Percentiles rank a stretch among this genome's conserved stretches.
Evolutionary conservation across 2,888 invertebrate genomes (phyloP).

Genomic region (Apamea crenata): DNA sequence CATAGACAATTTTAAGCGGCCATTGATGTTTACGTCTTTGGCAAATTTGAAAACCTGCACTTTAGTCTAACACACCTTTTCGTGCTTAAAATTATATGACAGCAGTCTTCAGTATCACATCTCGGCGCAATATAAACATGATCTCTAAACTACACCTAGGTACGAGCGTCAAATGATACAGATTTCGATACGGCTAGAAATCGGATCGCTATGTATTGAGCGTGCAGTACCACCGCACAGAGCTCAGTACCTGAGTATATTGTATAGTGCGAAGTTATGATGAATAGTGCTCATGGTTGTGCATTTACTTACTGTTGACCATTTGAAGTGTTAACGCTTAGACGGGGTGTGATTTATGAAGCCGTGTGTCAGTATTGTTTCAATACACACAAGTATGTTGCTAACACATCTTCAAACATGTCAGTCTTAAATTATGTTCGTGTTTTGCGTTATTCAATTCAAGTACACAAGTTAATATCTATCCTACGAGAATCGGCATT

Average conservation of each 20-base stretch:
- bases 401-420: not conserved
- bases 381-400: not conserved
- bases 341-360: slow-evolving; percentile 14
- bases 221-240: not conserved
- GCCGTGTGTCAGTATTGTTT: not conserved
- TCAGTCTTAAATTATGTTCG: not conserved
- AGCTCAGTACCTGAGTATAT: not conserved
- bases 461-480: not conserved
- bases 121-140: not conserved
- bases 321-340: slow-evolving; percentile 34
- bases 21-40: too few relatives aligned
- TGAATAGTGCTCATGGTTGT: slow-evolving; percentile 17
- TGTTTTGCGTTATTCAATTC: not conserved
- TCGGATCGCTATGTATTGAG: slow-evolving; percentile 12
- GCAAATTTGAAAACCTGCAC: not conserved
- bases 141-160: not conserved
- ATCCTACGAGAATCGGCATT: not conserved
- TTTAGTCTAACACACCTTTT: not conserved
- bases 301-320: slow-evolving; percentile 30
- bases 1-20: not conserved
- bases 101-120: not conserved
- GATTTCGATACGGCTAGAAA: slow-evolving; percentile 15
- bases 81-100: not conserved
- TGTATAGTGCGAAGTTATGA: not conserved
- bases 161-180: not conserved